Percentiles rank a stretch among this genome's conserved stretches.
Evolutionary conservation across 2,113 vertebrate genomes (phyloP).

Genomic region (Tympanuchus pallidicinctus): DNA sequence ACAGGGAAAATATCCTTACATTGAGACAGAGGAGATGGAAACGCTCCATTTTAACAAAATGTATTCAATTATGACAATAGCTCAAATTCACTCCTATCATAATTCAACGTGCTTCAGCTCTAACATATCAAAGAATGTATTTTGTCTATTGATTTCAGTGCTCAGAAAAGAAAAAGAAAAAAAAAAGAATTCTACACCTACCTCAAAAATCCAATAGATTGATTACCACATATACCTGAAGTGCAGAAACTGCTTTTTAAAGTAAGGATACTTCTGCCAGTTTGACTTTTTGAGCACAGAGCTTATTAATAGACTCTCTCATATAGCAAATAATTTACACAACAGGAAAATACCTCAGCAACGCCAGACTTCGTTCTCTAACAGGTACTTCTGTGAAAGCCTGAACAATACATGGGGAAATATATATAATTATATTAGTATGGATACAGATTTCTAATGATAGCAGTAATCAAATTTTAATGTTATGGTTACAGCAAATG

Average conservation of each 20-base stretch:
- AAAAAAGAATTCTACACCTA: neutral
- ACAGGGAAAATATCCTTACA: neutral
- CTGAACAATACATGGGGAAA: neutral
- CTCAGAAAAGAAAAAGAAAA: neutral
- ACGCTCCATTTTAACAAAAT: neutral
- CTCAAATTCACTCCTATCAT: neutral
- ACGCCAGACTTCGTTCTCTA: neutral
- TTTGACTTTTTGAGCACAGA: slow-evolving; percentile 8
- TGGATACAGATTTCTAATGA: slow-evolving; percentile 36
- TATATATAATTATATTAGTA: neutral
- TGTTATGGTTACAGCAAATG: slow-evolving; percentile 60
- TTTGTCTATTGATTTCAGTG: slow-evolving; percentile 5
- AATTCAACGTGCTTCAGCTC: slow-evolving; percentile 17
- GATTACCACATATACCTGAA: neutral
- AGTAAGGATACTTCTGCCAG: neutral
- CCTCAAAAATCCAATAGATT: neutral
- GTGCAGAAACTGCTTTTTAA: slow-evolving; percentile 6
- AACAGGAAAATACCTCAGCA: neutral
- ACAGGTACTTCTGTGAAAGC: neutral
- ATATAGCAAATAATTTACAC: neutral
- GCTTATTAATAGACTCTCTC: neutral
- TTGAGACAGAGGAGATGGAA: neutral
- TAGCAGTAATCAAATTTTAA: slow-evolving; percentile 69
- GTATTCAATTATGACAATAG: neutral
- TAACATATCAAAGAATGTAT: neutral